Percentiles rank a stretch among this genome's conserved stretches.
Evolutionary conservation across 1,140 invertebrate species (phyloP).

Genomic region (Condylostylus longicornis): DNA sequence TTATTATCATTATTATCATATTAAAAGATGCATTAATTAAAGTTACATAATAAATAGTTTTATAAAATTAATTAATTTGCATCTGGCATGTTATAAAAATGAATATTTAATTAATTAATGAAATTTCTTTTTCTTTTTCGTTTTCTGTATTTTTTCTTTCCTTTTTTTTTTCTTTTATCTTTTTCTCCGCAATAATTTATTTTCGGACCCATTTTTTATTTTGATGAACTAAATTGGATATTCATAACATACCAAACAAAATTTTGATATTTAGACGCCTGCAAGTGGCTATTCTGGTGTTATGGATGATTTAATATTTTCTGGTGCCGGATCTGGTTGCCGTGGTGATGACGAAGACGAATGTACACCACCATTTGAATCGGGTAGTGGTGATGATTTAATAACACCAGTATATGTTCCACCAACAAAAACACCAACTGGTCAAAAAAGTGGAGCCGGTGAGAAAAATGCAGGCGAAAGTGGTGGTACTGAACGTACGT

Average conservation of each 20-base stretch:
- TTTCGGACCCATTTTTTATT: neutral
- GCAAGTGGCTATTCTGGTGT: constrained; percentile 62
- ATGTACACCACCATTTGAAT: constrained; percentile 66
- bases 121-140: neutral
- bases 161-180: constrained; percentile 3
- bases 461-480: constrained; percentile 13
- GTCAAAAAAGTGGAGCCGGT: constrained; percentile 33
- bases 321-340: constrained; percentile 76
- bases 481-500: constrained; percentile 38
- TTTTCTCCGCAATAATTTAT: neutral
- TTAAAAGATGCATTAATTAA: no score
- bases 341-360: constrained; percentile 74
- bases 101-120: neutral
- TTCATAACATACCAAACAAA: neutral
- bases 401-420: constrained; percentile 85
- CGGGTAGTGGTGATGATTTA: constrained; percentile 70
- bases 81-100: no score
- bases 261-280: constrained; percentile 46
- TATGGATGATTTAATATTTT: constrained; percentile 74
- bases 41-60: no score
- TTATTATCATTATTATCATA: no score
- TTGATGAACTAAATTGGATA: neutral
- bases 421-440: constrained; percentile 54
- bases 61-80: no score
- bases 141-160: neutral